These are phyloP conservation scores for Calameuta filiformis DNA, from an alignment of 2,888 invertebrate species.

Conservation along the genomic window DNA sequence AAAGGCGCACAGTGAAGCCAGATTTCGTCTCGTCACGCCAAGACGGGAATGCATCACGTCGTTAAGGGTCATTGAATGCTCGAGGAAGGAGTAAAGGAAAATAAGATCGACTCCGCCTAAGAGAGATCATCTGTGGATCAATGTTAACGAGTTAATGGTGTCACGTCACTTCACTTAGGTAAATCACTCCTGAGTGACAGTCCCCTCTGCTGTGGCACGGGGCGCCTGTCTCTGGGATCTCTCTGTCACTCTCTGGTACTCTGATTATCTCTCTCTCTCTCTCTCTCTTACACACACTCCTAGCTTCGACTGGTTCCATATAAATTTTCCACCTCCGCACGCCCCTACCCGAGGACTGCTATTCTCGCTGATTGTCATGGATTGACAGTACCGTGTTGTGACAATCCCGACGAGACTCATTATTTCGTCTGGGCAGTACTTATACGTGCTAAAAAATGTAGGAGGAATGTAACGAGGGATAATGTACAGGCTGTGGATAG, in stretches of 20 bases:
- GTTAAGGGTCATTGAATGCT: background rate
- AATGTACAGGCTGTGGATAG: background rate
- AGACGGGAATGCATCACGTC: background rate
- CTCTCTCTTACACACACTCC: background rate
- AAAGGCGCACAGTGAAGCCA: background rate
- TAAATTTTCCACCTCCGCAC: background rate
- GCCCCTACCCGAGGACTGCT: background rate
- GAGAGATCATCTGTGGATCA: constrained; percentile 22
- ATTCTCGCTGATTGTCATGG: constrained; percentile 20
- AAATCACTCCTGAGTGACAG: constrained; percentile 21
- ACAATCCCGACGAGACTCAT: background rate
- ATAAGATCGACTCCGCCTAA: constrained; percentile 20
- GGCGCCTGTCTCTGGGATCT: constrained; percentile 5
- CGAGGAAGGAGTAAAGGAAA: constrained; percentile 7
- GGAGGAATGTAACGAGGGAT: background rate
- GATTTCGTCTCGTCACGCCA: background rate
- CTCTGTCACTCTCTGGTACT: constrained; percentile 2
- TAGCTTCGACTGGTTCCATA: constrained; percentile 7
- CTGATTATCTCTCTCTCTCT: constrained; percentile 5
- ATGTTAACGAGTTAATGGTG: constrained; percentile 28
- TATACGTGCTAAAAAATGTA: background rate
- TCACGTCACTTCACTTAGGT: constrained; percentile 25
- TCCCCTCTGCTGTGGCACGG: constrained; percentile 4
- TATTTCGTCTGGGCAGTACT: background rate
- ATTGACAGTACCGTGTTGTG: constrained; percentile 12